Evolutionary conservation across 2,113 vertebrate species (phyloP).

Genomic region (Chascanopsetta lugubris): DNA sequence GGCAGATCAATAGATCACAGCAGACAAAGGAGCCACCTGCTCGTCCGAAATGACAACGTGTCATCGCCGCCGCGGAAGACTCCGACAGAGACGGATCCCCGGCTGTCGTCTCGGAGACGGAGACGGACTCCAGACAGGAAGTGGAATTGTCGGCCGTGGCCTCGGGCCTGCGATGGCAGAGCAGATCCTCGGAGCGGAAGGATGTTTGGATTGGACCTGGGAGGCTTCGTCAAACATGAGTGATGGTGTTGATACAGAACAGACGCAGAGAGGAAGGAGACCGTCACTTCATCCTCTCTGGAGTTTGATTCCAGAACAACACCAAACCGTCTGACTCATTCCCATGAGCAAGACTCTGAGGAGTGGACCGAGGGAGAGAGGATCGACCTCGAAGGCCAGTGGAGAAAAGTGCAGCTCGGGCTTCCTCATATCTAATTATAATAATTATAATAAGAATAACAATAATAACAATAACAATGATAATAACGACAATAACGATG

Average conservation of each 20-base stretch:
- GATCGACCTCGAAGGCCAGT: too few relatives aligned
- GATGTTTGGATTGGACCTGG: slow-evolving; percentile 37
- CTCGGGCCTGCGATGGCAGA: slow-evolving; percentile 33
- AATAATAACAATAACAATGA: too few relatives aligned
- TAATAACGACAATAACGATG: too few relatives aligned
- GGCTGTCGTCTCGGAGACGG: slow-evolving; percentile 36
- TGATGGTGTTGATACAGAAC: slow-evolving; percentile 14
- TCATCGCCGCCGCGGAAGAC: slow-evolving; percentile 49
- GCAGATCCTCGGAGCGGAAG: slow-evolving; percentile 35
- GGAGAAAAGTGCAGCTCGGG: too few relatives aligned
- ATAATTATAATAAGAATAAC: too few relatives aligned
- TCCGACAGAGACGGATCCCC: slow-evolving; percentile 55
- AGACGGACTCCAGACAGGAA: slow-evolving; percentile 44
- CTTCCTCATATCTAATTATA: too few relatives aligned
- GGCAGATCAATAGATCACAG: slow-evolving; percentile 72
- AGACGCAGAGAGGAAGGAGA: neutral
- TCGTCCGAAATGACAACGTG: slow-evolving; percentile 65
- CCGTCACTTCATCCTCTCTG: slow-evolving; percentile 5
- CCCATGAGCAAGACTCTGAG: too few relatives aligned
- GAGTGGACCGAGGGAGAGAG: too few relatives aligned
- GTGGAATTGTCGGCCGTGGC: slow-evolving; percentile 36
- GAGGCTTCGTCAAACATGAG: slow-evolving; percentile 36
- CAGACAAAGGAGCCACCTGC: slow-evolving; percentile 70
- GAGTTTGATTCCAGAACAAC: too few relatives aligned
- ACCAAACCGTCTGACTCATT: too few relatives aligned